Base-by-base conservation (phyloP, 2,888 invertebrate species). In the Carterocephalus palaemon region DNA sequence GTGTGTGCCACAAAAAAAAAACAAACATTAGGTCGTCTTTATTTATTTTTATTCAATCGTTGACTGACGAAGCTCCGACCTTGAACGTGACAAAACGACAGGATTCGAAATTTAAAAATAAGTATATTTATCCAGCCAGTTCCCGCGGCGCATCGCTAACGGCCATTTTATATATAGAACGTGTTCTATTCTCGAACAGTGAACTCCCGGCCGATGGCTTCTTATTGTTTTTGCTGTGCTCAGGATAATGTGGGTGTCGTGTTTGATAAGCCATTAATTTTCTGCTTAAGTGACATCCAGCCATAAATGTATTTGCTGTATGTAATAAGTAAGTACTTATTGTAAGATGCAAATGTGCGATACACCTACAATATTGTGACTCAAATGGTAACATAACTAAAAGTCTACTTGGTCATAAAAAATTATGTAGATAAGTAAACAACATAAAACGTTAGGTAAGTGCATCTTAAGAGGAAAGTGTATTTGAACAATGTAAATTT, bases 11-110 rank as follows among this genome's bases (percentile, higher is more conserved):
- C 39, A 46, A 47, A 52, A 55, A 56, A 62, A 65, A 67, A 65
- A 54, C 48, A 59, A 59, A 57, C 49, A 50, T 40, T 50, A 42
- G 40, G 42, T 31, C 7, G 6, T 33, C 20, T 22, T 34, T 16
- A 34, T 40, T 48, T 37, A 42, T 51, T 61, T 62, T 53, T 52
- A 65, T 64, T 62, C 49, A 36, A 55, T 49, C 53, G 64, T 52
- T 67, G 69, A 70, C 58, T 54, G 67, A 64, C 50, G 52, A 45
- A 37, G 60, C 61, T 60, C 59, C 75, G 81, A 79, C 84, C 85
- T 85, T 85, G 84, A 84, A 80, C 79, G 78, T 83, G 82, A 81
- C 75, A 74, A 77, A 77, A 77, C 60, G 70, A 62, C 69, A 72
- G 70, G 74, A 76, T 76, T 75, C 58, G 69, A 79, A 79, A 68